These are phyloP conservation scores for Paramuricea clavata DNA, from an alignment of 92 coral and sea anemone genomes.

Conservation along the genomic window DNA sequence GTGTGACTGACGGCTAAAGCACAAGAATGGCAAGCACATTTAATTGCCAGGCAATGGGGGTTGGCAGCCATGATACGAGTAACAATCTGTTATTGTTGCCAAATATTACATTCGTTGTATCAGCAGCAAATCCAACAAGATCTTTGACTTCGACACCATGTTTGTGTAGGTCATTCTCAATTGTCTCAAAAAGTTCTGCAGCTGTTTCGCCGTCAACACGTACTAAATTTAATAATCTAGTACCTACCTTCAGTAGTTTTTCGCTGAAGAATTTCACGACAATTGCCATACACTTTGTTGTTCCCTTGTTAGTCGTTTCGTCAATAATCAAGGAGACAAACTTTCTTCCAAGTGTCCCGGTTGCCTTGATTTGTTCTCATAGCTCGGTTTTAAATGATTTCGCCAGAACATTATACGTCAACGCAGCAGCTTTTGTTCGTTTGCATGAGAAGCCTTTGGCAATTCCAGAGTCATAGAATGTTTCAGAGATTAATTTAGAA, in stretches of 20 bases:
- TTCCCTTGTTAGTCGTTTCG: conserved; percentile 27
- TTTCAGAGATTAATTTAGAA: conserved; percentile 17
- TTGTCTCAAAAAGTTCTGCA: conserved; percentile 37
- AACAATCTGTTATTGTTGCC: conserved; percentile 38
- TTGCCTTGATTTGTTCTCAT: background rate
- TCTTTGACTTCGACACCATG: conserved; percentile 11
- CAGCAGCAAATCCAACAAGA: conserved; percentile 42
- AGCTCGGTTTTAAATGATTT: conserved; percentile 25
- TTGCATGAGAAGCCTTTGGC: conserved; percentile 39
- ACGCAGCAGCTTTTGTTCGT: conserved; percentile 24
- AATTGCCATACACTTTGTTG: conserved; percentile 35
- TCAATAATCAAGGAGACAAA: conserved; percentile 40
- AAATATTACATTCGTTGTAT: conserved; percentile 17
- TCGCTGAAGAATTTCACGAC: conserved; percentile 22
- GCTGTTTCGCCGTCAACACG: conserved; percentile 32
- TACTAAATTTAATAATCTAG: conserved; percentile 34
- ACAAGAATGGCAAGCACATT: conserved; percentile 25
- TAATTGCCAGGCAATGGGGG: conserved; percentile 34
- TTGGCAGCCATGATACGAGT: conserved; percentile 32
- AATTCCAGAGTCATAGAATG: conserved; percentile 23
- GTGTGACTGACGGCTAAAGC: conserved; percentile 30
- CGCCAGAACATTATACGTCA: conserved; percentile 27
- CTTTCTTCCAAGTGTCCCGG: conserved; percentile 3
- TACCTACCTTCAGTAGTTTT: conserved; percentile 28
- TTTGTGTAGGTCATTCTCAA: conserved; percentile 16